These are phyloP conservation scores for Dromius quadrimaculatus DNA, from an alignment of 2,888 invertebrate species.

Conservation along the genomic window DNA sequence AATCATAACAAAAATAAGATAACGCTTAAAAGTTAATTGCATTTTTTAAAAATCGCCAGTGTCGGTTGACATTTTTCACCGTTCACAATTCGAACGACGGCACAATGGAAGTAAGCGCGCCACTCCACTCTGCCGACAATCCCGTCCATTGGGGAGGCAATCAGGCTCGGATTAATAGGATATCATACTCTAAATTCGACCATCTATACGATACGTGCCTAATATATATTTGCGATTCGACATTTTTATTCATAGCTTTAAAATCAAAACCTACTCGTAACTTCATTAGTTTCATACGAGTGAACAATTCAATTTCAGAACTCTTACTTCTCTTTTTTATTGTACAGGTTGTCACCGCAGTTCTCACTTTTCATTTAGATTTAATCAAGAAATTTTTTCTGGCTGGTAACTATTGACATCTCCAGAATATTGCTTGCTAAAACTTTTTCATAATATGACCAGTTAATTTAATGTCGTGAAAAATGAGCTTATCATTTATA, in stretches of 20 bases:
- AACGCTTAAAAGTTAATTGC: constrained; percentile 53
- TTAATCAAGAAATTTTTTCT: neutral
- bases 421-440: neutral
- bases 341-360: neutral
- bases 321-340: constrained; percentile 8
- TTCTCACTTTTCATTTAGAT: neutral
- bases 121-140: constrained; percentile 59
- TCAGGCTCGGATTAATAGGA: constrained; percentile 50
- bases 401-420: neutral
- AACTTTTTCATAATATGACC: neutral
- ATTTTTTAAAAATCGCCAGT: constrained; percentile 52
- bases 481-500: neutral
- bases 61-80: constrained; percentile 52
- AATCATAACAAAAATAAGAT: constrained; percentile 53
- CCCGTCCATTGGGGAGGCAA: constrained; percentile 18
- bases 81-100: constrained; percentile 52
- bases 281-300: constrained; percentile 8
- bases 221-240: constrained; percentile 24
- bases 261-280: constrained; percentile 28
- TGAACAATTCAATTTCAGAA: constrained; percentile 25
- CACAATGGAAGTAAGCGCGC: constrained; percentile 68
- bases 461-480: neutral
- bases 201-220: constrained; percentile 41
- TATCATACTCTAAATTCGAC: constrained; percentile 43
- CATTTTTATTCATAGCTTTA: constrained; percentile 24